Conservation (phyloP, 2,888 invertebrate genomes). For the Gonocerus acuteangulatus region DNA sequence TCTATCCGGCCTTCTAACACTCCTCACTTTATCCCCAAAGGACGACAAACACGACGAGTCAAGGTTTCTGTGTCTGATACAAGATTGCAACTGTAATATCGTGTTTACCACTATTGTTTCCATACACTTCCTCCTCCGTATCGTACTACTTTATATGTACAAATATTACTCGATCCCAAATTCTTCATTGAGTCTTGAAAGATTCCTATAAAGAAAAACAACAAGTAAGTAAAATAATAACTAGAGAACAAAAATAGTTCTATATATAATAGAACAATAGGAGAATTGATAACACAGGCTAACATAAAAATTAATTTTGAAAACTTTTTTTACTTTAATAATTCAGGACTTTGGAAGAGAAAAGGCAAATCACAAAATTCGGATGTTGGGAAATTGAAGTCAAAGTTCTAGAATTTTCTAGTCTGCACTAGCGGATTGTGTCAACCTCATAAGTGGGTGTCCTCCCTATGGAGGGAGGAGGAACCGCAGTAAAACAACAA, state of each 20-base stretch:
- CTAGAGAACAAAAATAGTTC: background rate
- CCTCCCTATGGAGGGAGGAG: too few species aligned
- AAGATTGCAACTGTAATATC: background rate
- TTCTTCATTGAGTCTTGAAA: constrained; percentile 44
- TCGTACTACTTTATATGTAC: background rate
- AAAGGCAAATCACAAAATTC: background rate
- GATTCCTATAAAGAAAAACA: constrained; percentile 42
- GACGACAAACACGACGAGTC: background rate
- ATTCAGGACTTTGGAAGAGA: too few species aligned
- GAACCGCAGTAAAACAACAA: too few species aligned
- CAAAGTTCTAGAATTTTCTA: too few species aligned
- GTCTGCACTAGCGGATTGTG: too few species aligned
- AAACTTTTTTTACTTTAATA: too few species aligned
- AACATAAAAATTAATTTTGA: too few species aligned
- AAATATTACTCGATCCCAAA: constrained; percentile 43
- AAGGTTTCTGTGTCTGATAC: background rate
- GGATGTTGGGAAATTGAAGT: too few species aligned
- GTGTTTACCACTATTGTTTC: background rate
- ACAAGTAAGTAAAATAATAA: background rate
- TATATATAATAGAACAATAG: background rate
- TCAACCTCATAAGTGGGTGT: too few species aligned
- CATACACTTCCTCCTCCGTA: too few species aligned
- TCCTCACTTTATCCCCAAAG: background rate
- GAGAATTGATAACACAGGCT: too few species aligned
- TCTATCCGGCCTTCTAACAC: background rate